Percentiles rank a stretch among this genome's conserved stretches.
Evolutionary conservation across 2,113 vertebrate species (phyloP).

Genomic region (Protomyctophum bolini): DNA sequence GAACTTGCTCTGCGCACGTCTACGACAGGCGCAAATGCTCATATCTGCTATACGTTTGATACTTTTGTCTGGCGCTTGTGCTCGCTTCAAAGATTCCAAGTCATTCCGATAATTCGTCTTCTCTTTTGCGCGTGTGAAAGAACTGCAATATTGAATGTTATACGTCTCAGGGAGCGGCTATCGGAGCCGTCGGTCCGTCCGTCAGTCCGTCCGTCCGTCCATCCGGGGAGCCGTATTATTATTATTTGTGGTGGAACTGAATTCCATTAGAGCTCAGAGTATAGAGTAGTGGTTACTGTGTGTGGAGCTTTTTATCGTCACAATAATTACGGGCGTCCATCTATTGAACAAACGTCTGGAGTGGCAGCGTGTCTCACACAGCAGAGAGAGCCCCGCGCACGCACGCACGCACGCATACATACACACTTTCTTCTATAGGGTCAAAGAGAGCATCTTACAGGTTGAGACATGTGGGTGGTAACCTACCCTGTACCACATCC

Average conservation of each 20-base stretch:
- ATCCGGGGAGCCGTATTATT: slow-evolving; percentile 15
- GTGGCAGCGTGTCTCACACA: slow-evolving; percentile 50
- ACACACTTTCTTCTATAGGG: slow-evolving; percentile 70
- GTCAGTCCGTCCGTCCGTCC: too few species aligned
- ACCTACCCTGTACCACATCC: slow-evolving; percentile 58
- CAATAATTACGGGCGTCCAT: slow-evolving; percentile 63
- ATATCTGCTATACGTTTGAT: too few species aligned
- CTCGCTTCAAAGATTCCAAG: too few species aligned
- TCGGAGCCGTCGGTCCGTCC: too few species aligned
- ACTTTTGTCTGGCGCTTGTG: too few species aligned
- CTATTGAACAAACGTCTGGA: slow-evolving; percentile 67
- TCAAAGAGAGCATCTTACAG: slow-evolving; percentile 60
- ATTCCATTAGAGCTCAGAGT: slow-evolving; percentile 43
- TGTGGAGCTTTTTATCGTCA: slow-evolving; percentile 61
- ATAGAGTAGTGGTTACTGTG: slow-evolving; percentile 37
- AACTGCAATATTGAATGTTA: too few species aligned
- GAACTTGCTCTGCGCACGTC: too few species aligned
- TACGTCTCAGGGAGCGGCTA: too few species aligned
- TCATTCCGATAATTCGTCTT: too few species aligned
- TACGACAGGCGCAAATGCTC: too few species aligned
- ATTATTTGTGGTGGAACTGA: slow-evolving; percentile 3
- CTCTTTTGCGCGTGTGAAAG: too few species aligned
- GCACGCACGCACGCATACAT: slow-evolving; percentile 22
- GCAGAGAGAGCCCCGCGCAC: slow-evolving; percentile 53
- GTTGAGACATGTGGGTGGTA: slow-evolving; percentile 73